Conservation (phyloP, 23 tunicate species). For the Trididemnum clinides region DNA sequence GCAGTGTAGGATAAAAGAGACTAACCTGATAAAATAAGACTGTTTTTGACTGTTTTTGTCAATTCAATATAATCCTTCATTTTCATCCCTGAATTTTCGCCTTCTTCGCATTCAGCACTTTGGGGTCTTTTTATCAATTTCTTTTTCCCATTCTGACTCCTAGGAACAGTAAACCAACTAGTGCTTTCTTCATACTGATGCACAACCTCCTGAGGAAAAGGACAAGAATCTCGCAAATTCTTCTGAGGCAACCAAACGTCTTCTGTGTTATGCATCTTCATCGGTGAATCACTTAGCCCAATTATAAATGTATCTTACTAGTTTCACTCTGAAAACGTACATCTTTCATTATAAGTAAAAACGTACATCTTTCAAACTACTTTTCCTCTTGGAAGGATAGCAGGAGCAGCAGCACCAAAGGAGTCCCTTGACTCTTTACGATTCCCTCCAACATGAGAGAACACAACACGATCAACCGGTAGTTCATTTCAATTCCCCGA, state of each 20-base stretch:
- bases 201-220: conserved; percentile 43
- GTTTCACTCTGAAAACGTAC: no score
- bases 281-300: neutral
- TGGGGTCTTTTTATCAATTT: neutral
- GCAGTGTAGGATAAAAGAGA: neutral
- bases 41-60: conserved; percentile 38
- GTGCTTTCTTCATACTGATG: conserved; percentile 24
- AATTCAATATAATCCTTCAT: conserved; percentile 31
- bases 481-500: no score
- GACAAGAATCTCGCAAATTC: neutral
- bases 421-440: no score
- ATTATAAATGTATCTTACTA: no score
- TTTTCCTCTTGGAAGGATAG: no score
- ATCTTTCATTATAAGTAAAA: no score
- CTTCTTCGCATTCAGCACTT: conserved; percentile 24
- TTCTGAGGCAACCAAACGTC: conserved; percentile 49
- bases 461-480: no score
- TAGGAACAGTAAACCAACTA: conserved; percentile 40
- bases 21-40: conserved; percentile 41
- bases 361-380: no score
- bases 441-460: no score
- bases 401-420: no score
- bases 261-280: conserved; percentile 40
- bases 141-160: neutral
- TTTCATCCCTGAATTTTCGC: conserved; percentile 14